Evolutionary conservation across 2,888 invertebrate genomes (phyloP).

Genomic region (Philereme transversata): DNA sequence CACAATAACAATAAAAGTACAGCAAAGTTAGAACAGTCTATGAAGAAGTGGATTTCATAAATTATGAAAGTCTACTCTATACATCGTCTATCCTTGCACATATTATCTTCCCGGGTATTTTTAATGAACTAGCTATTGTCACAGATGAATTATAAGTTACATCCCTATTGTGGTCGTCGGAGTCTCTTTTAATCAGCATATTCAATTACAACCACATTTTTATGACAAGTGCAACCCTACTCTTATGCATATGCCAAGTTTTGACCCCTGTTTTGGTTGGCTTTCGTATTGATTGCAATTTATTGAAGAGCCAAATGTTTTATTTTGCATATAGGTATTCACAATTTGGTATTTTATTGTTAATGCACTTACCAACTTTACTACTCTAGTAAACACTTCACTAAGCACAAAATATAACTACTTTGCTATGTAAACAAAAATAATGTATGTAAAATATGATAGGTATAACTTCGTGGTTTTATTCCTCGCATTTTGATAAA

Average conservation of each 20-base stretch:
- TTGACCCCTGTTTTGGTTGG: constrained; percentile 29
- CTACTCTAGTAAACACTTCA: too few relatives aligned
- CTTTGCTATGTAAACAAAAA: too few relatives aligned
- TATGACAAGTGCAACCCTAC: constrained; percentile 69
- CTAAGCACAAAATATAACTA: too few relatives aligned
- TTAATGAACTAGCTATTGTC: constrained; percentile 74
- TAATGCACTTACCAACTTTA: too few relatives aligned
- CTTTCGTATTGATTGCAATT: constrained; percentile 23
- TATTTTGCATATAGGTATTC: too few relatives aligned
- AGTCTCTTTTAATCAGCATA: constrained; percentile 70
- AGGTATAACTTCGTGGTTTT: background rate
- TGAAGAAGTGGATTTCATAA: too few relatives aligned
- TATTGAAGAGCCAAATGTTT: constrained; percentile 18
- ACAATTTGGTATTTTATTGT: too few relatives aligned
- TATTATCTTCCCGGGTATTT: constrained; percentile 49
- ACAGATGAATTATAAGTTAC: constrained; percentile 39
- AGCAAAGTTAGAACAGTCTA: too few relatives aligned
- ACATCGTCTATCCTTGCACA: constrained; percentile 33
- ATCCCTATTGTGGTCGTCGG: constrained; percentile 37
- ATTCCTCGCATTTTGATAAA: background rate
- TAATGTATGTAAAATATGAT: too few relatives aligned
- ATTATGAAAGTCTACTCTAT: constrained; percentile 35
- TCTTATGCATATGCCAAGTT: constrained; percentile 66
- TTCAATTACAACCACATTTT: constrained; percentile 72
- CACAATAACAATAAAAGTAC: too few relatives aligned